phyloP scores from a whole-genome alignment of 2,797 vertebrate species.

The Galagoides demidoff region DNA sequence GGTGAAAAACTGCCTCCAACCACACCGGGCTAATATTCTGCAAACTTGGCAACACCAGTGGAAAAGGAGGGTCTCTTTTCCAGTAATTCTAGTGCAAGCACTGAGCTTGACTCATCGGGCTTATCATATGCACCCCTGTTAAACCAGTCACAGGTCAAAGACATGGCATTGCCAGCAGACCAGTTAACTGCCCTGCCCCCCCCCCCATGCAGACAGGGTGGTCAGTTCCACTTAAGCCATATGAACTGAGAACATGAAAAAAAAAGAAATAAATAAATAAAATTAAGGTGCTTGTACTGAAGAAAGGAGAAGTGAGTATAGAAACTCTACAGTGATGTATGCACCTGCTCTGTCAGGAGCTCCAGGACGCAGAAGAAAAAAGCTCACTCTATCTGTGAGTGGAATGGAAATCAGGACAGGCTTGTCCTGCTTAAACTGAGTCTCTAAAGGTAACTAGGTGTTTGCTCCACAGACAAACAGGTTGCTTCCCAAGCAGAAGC shows the following conservation, averaged over 20 bases:
- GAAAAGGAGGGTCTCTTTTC: neutral
- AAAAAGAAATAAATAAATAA: neutral
- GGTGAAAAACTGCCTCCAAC: neutral
- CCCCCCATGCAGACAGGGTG: neutral
- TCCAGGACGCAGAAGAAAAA: neutral
- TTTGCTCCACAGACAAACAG: neutral
- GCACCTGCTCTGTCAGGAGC: neutral
- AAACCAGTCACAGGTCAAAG: neutral
- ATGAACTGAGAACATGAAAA: neutral
- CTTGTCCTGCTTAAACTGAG: neutral
- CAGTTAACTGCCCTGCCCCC: neutral
- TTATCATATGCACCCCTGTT: neutral
- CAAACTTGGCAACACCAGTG: neutral
- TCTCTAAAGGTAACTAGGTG: neutral
- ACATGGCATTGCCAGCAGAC: neutral
- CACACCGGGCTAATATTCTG: neutral
- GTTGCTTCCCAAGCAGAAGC: neutral
- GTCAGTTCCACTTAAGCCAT: neutral
- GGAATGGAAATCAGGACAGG: neutral
- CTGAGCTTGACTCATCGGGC: neutral
- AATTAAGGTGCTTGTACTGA: neutral
- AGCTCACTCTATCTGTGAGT: neutral
- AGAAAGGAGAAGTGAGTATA: neutral
- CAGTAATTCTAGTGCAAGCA: neutral
- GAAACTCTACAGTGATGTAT: neutral